Evolutionary conservation across 2,113 vertebrate genomes (phyloP), one percentile per base, ranked within the genome.

Genomic region (Cercocebus atys): DNA sequence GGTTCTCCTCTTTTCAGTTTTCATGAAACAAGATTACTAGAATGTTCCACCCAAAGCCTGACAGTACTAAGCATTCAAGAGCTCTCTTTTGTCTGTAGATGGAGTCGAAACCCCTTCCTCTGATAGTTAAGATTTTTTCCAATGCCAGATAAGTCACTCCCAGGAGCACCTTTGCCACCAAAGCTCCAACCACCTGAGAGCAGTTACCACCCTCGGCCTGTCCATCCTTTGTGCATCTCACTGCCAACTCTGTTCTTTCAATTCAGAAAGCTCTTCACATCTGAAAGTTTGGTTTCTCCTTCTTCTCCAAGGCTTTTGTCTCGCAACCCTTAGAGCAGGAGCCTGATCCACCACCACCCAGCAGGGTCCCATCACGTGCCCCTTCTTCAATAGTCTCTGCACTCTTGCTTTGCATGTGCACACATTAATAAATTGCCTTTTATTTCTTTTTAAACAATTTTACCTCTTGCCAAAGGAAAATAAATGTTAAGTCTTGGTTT

Each of bases 391-490:
- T 22, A 18, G 11, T 47, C 11, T 35, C 30, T 66, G 47, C 68
- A 22, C 4, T 32, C 88, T 52, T 27, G 64, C 40, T 85, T 38
- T 73, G n/a, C 16, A 32, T 16, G 27, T 55, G 43, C 20, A 18
- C 61, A 73, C 32, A 32, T n/a, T 45, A 57, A 40, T n/a, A 93
- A 64, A 75, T 22, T 81, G 52, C 22, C 47, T 20, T 66, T 80
- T 27, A 2, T 47, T 78, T 78, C 52, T 91, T 88, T 40, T 81
- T n/a, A 84, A 80, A 94, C 59, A 57, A 59, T 79, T 96, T 79
- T 12, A 43, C 47, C 64, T 95, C 75, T 11, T 86, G 73, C 47
- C 95, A 95, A 95, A 89, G 72, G 57, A 75, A 88, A 96, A 85
- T 84, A 50, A 57, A 95, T n/a, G 14, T 68, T 84, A 91, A 14